Conservation (phyloP, 2,113 vertebrate genomes). For the Vulpes lagopus region DNA sequence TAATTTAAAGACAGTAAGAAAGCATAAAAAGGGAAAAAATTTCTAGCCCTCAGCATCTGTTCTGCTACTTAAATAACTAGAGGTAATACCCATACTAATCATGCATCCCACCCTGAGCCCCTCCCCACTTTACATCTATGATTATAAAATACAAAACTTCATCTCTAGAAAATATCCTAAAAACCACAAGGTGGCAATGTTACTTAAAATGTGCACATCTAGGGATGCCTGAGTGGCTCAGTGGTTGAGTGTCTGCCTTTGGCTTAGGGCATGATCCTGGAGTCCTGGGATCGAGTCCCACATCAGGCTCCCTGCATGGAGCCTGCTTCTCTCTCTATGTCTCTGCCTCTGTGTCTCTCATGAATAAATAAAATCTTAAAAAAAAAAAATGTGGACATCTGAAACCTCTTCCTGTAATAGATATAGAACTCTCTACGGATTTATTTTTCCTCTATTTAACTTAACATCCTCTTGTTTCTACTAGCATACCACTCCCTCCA, state of each 20-base stretch:
- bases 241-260: too few relatives aligned
- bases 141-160: slow-evolving; percentile 5
- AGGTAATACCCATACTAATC: not conserved
- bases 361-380: too few relatives aligned
- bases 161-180: not conserved
- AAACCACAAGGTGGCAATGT: slow-evolving; percentile 49
- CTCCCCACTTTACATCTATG: not conserved
- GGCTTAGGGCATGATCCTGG: too few relatives aligned
- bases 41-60: not conserved
- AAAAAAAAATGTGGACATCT: not conserved
- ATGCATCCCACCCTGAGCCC: not conserved
- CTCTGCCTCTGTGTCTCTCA: too few relatives aligned
- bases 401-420: not conserved
- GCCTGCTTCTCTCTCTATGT: too few relatives aligned
- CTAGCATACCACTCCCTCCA: not conserved
- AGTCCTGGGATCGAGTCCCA: too few relatives aligned
- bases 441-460: not conserved
- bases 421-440: not conserved
- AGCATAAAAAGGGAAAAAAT: not conserved
- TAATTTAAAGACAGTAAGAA: not conserved
- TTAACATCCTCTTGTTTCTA: not conserved
- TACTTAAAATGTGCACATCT: not conserved
- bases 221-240: too few relatives aligned
- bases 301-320: too few relatives aligned
- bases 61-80: not conserved